phyloP scores from a whole-genome alignment of 2,888 invertebrate genomes.

The Polymixis lichenea region DNA sequence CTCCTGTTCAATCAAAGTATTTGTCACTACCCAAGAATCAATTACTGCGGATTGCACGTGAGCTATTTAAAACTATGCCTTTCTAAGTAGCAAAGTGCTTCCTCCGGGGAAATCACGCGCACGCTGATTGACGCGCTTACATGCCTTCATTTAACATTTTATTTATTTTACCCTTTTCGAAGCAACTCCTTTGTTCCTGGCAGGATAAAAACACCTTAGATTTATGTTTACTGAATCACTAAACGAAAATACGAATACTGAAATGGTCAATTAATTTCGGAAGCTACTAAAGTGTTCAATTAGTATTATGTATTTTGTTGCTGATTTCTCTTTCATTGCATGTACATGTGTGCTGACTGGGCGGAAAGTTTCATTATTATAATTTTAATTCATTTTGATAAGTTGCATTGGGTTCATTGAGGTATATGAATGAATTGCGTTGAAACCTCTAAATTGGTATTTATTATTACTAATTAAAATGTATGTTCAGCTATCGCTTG shows the following conservation, averaged over 20 bases:
- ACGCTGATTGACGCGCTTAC: conserved; percentile 55
- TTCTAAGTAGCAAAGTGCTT: conserved; percentile 19
- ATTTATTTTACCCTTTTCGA: conserved; percentile 52
- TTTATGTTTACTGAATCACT: conserved; percentile 46
- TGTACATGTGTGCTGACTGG: conserved; percentile 24
- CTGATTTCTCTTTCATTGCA: conserved; percentile 24
- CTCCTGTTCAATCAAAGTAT: background rate
- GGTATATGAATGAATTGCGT: background rate
- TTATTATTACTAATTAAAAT: background rate
- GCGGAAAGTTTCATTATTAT: conserved; percentile 35
- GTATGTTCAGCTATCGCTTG: background rate
- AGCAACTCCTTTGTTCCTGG: conserved; percentile 48
- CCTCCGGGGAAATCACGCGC: conserved; percentile 62
- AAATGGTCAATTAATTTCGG: conserved; percentile 17
- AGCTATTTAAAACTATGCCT: conserved; percentile 33
- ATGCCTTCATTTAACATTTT: conserved; percentile 56
- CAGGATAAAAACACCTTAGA: conserved; percentile 33
- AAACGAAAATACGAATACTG: background rate
- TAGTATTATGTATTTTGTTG: background rate
- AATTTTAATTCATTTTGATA: conserved; percentile 38
- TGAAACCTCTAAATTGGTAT: background rate
- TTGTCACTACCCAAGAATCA: background rate
- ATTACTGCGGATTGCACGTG: conserved; percentile 11
- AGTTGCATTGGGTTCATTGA: conserved; percentile 17
- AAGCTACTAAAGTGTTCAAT: background rate